Percentiles rank a stretch among this genome's conserved stretches.
Conservation (phyloP, 2,113 vertebrate genomes). For the Montifringilla adamsi region DNA sequence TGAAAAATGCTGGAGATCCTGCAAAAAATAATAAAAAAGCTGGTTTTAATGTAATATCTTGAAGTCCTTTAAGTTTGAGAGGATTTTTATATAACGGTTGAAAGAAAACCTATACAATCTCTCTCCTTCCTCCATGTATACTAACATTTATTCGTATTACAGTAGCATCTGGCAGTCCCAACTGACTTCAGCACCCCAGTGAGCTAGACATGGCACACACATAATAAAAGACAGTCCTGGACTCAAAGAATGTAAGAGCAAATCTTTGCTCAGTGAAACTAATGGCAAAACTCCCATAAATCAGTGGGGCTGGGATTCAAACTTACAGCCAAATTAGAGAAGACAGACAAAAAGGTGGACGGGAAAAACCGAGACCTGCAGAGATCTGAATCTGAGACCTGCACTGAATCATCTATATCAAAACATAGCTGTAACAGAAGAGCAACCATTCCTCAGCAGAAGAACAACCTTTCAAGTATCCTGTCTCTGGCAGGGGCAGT, state of each 20-base stretch:
- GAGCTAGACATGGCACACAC: slow-evolving; percentile 16
- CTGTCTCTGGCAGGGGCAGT: slow-evolving; percentile 5
- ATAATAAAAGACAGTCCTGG: slow-evolving; percentile 38
- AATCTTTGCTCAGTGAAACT: slow-evolving; percentile 28
- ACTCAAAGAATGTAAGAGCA: slow-evolving; percentile 30
- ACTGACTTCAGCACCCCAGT: slow-evolving; percentile 53
- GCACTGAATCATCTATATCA: slow-evolving; percentile 36
- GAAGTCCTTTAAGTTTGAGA: neutral
- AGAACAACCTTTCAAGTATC: slow-evolving; percentile 56
- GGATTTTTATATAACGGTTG: neutral
- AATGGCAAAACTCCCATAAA: slow-evolving; percentile 54
- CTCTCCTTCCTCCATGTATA: neutral
- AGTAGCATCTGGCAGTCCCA: slow-evolving; percentile 62
- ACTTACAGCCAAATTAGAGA: slow-evolving; percentile 33
- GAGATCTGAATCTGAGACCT: slow-evolving; percentile 52
- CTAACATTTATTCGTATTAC: slow-evolving; percentile 20
- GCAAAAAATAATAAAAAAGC: neutral
- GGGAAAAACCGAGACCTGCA: slow-evolving; percentile 27
- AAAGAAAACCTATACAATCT: neutral
- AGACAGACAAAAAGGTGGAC: slow-evolving; percentile 21
- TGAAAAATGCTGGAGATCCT: slow-evolving; percentile 18
- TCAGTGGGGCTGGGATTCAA: slow-evolving; percentile 4
- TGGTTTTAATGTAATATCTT: slow-evolving; percentile 14
- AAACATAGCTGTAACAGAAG: slow-evolving; percentile 45
- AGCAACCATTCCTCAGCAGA: slow-evolving; percentile 35